phyloP scores from a whole-genome alignment of 2,888 invertebrate species.

The Plebejus argus region DNA sequence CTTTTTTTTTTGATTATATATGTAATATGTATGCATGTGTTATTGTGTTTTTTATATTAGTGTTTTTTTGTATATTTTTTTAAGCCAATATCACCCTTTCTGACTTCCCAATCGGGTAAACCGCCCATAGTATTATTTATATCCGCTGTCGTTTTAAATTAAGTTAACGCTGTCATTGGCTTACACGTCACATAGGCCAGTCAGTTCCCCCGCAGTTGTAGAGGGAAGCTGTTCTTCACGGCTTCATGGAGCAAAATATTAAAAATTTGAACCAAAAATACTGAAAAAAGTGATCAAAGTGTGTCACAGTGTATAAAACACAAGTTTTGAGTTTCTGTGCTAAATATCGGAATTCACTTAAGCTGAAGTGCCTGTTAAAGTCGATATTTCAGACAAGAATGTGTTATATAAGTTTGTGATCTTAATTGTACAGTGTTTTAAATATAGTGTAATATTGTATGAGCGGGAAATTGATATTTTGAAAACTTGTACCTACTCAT shows the following conservation, averaged over 20 bases:
- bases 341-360: conserved; percentile 11
- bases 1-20: too few relatives aligned
- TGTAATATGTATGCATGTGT: too few relatives aligned
- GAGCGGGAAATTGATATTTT: not conserved
- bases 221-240: not conserved
- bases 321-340: not conserved
- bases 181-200: conserved; percentile 5
- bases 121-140: not conserved
- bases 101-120: not conserved
- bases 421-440: conserved; percentile 1
- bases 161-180: not conserved
- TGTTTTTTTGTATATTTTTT: too few relatives aligned
- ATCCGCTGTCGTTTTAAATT: conserved; percentile 8
- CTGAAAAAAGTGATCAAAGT: not conserved
- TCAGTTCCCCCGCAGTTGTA: not conserved
- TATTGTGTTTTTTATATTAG: too few relatives aligned
- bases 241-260: not conserved
- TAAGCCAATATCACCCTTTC: not conserved
- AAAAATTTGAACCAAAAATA: not conserved
- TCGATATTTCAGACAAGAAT: conserved; percentile 12
- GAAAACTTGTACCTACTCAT: not conserved
- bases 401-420: conserved; percentile 3
- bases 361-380: conserved; percentile 1
- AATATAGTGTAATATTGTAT: not conserved
- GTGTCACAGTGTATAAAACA: not conserved